A percentile compares a stretch with the other conserved stretches of the same genome.
Conservation (phyloP, 1,140 invertebrate genomes). For the Hylaeus anthracinus region DNA sequence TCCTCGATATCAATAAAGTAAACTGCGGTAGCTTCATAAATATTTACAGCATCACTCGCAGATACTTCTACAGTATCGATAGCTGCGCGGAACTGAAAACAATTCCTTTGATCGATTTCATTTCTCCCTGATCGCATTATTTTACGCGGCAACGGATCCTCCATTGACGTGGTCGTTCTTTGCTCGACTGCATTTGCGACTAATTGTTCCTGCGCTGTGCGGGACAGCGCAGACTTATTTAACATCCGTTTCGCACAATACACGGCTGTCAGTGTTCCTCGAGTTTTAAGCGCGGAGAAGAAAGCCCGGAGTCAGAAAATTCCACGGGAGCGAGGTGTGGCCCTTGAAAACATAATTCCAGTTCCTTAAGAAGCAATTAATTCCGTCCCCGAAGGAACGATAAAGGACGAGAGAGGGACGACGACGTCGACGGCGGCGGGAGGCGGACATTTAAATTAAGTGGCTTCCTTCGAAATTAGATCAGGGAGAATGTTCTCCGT, state of each 20-base stretch:
- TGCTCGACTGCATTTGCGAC: not conserved
- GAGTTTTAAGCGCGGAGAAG: not conserved
- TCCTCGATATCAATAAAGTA: too few relatives aligned
- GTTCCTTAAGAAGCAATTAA: conserved; percentile 79
- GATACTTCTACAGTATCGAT: too few relatives aligned
- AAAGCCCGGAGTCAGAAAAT: conserved; percentile 18
- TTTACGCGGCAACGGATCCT: too few relatives aligned
- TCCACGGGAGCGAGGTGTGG: not conserved
- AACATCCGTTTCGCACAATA: not conserved
- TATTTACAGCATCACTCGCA: too few relatives aligned
- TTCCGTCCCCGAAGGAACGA: conserved; percentile 72
- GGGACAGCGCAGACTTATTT: not conserved
- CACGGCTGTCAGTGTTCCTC: not conserved
- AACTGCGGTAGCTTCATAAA: too few relatives aligned
- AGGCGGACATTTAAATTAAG: conserved; percentile 78
- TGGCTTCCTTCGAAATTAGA: conserved; percentile 78
- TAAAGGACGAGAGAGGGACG: conserved; percentile 61
- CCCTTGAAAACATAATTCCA: conserved; percentile 76
- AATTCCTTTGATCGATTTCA: not conserved
- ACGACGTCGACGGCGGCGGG: conserved; percentile 45
- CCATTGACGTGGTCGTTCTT: not conserved
- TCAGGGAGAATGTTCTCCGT: conserved; percentile 64
- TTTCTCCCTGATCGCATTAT: not conserved
- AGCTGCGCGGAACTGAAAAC: too few relatives aligned
- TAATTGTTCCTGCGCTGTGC: not conserved